phyloP scores from a whole-genome alignment of 2,797 vertebrate species.

The Gymnothorax javanicus region DNA sequence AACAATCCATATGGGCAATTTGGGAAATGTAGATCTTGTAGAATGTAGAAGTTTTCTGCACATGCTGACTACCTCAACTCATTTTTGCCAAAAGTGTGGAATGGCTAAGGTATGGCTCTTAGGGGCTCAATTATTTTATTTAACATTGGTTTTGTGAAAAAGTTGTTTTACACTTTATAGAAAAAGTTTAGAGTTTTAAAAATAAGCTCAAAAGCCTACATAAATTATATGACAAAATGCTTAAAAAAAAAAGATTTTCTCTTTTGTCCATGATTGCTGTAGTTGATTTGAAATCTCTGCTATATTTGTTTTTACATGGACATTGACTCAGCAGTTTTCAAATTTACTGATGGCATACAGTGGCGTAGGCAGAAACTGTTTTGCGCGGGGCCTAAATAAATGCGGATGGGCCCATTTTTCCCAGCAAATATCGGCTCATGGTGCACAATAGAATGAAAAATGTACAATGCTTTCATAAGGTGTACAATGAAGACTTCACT shows the following conservation, averaged over 20 bases:
- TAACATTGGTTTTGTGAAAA: too few relatives aligned
- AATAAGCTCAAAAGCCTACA: conserved; percentile 50
- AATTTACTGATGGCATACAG: conserved; percentile 42
- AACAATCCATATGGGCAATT: too few relatives aligned
- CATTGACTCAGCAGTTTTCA: conserved; percentile 50
- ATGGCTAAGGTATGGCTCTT: too few relatives aligned
- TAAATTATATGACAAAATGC: conserved; percentile 48
- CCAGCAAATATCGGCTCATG: conserved; percentile 40
- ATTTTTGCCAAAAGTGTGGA: too few relatives aligned
- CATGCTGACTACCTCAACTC: too few relatives aligned
- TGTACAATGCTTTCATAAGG: conserved; percentile 44
- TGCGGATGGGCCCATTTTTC: not conserved
- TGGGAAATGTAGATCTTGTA: too few relatives aligned
- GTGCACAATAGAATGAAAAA: conserved; percentile 59
- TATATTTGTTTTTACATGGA: conserved; percentile 29
- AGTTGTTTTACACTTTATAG: conserved; percentile 35
- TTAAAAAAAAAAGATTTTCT: conserved; percentile 38
- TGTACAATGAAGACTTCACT: conserved; percentile 64
- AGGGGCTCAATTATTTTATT: too few relatives aligned
- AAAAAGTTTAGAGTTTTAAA: conserved; percentile 37
- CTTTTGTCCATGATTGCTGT: conserved; percentile 58
- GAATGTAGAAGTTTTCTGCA: too few relatives aligned
- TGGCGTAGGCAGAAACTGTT: too few relatives aligned
- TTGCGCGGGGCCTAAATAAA: conserved; percentile 48
- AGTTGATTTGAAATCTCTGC: conserved; percentile 48